A percentile compares a stretch with the other conserved stretches of the same genome.
phyloP scores from a whole-genome alignment of 2,113 vertebrate species.

The Sapayoa aenigma region DNA sequence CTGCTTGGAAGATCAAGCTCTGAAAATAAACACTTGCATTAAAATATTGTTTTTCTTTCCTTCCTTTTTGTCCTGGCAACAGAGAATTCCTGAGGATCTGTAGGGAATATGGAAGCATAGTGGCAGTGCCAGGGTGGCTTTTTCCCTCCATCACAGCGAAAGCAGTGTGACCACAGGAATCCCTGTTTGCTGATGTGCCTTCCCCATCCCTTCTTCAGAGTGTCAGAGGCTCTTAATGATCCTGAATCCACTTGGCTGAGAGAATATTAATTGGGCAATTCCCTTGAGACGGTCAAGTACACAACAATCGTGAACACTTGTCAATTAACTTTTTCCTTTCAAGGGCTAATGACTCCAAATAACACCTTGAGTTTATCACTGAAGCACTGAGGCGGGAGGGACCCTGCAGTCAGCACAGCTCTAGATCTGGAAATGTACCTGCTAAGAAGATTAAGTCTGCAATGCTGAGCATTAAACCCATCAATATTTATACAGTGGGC shows the following conservation, averaged over 20 bases:
- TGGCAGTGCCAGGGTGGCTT: not conserved
- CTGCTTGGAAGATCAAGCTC: not conserved
- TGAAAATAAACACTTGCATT: not conserved
- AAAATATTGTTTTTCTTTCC: not conserved
- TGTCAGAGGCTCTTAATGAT: not conserved
- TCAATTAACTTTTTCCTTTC: constrained; percentile 8
- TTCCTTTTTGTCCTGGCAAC: not conserved
- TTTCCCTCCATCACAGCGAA: fast-evolving
- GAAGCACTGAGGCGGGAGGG: fast-evolving
- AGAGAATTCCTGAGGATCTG: not conserved
- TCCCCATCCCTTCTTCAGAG: not conserved
- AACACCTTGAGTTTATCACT: not conserved
- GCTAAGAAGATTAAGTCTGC: constrained; percentile 17
- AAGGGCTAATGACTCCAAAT: not conserved
- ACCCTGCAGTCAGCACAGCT: not conserved
- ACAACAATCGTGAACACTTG: not conserved
- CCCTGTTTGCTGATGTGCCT: not conserved
- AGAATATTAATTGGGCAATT: not conserved
- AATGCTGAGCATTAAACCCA: not conserved
- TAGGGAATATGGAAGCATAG: not conserved
- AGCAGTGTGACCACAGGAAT: fast-evolving
- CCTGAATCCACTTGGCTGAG: not conserved
- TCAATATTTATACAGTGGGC: constrained; percentile 10
- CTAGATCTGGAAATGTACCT: not conserved
- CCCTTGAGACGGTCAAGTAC: not conserved